Evolutionary conservation across 2,797 vertebrate genomes (phyloP), one percentile per base, ranked within the genome.

Genomic region (Naso thynnoides): DNA sequence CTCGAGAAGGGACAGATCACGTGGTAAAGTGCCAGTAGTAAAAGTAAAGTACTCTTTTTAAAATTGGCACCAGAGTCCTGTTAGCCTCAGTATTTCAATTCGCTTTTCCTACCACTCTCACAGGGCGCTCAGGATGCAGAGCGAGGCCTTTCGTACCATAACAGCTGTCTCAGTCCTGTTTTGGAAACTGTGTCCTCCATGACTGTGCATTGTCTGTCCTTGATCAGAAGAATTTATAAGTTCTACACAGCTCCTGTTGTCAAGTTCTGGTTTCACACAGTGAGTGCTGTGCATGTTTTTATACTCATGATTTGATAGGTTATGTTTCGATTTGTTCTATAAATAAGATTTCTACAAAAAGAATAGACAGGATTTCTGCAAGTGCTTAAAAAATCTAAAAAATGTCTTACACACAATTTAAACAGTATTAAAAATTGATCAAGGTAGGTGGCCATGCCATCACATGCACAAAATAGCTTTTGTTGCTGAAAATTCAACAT

Each of bases 261-360:
- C 89, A 99, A 99, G 89, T 99, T 99, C 91, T 99, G 98, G 96
- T 98, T 97, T 93, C 96, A 99, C 86, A 97, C 96, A 81, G 98
- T 99, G 91, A 47, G 95, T 92, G 19, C 14, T 24, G 3, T 39
- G 5, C 4, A 31, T 61, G 19, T 48, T 56, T 11, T 39, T 61
- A 18, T 47, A 42, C 26, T 36, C 42, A 1, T 54, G 8, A 48
- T 42, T n/a, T n/a, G n/a, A n/a, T n/a, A n/a, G n/a, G n/a, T n/a
- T n/a, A n/a, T n/a, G n/a, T n/a, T n/a, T n/a, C n/a, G n/a, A n/a
- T n/a, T n/a, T n/a, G n/a, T n/a, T n/a, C n/a, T n/a, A n/a, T 47
- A 21, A 23, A n/a, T 10, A 0, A 45, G 23, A 21, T 50, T 24
- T 47, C 8, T 73, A 18, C 38, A 71, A 48, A 53, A 7, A 6